phyloP scores from a whole-genome alignment of 2,888 invertebrate species.

The Caenorhabditis plicata region DNA sequence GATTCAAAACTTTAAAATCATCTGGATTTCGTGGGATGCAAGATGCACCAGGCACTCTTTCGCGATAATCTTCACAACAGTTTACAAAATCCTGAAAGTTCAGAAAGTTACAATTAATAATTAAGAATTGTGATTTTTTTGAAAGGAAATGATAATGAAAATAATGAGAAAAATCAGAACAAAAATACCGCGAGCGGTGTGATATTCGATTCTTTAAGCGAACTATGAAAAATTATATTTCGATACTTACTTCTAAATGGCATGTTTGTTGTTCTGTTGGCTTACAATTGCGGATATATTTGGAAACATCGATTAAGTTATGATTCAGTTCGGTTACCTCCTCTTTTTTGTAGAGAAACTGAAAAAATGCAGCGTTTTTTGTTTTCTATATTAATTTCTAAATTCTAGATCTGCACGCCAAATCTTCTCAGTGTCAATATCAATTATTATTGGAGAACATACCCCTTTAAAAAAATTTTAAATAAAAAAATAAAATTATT shows the following conservation, averaged over 20 bases:
- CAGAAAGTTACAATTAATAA: too few relatives aligned
- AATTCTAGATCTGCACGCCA: too few relatives aligned
- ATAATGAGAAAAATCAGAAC: too few relatives aligned
- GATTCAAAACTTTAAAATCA: too few relatives aligned
- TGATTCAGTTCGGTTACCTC: slow-evolving; percentile 8
- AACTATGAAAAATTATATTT: background rate
- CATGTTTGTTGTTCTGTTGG: background rate
- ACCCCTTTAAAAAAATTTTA: too few relatives aligned
- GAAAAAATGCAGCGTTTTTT: background rate
- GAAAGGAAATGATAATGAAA: too few relatives aligned
- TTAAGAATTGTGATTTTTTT: too few relatives aligned
- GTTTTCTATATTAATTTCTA: background rate
- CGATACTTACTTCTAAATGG: background rate
- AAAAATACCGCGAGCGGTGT: too few relatives aligned
- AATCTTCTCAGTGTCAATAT: too few relatives aligned
- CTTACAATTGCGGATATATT: slow-evolving; percentile 4
- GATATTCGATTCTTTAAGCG: too few relatives aligned
- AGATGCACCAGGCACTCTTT: background rate
- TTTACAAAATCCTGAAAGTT: background rate
- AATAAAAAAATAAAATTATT: too few relatives aligned
- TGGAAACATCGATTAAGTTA: slow-evolving; percentile 11
- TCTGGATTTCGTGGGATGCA: background rate
- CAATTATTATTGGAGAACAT: too few relatives aligned
- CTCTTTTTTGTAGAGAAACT: slow-evolving; percentile 12
- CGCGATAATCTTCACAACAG: background rate